Evolutionary conservation across 2,797 vertebrate species (phyloP).

Genomic region (Alectoris magna): DNA sequence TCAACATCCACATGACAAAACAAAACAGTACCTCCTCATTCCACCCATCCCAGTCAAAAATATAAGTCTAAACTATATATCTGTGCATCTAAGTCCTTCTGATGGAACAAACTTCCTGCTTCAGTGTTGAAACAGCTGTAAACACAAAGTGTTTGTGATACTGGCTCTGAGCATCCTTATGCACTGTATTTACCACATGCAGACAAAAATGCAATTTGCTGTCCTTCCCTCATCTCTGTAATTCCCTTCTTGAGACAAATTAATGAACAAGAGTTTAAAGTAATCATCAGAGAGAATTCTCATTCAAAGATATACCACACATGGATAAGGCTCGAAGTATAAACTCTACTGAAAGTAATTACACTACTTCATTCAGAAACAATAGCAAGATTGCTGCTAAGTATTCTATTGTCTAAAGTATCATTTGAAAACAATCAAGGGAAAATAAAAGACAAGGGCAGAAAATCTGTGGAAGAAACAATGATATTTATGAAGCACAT

Average conservation of each 20-base stretch:
- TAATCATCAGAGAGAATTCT: not conserved
- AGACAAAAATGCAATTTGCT: not conserved
- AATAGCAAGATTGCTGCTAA: constrained; percentile 7
- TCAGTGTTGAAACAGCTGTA: not conserved
- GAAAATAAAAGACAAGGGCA: not conserved
- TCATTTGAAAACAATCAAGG: not conserved
- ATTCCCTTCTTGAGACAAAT: not conserved
- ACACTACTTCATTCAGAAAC: not conserved
- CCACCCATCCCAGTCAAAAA: not conserved
- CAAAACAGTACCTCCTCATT: not conserved
- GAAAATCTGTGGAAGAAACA: not conserved
- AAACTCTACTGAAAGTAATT: constrained; percentile 7
- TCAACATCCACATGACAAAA: not conserved
- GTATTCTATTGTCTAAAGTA: constrained; percentile 28
- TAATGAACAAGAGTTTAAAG: not conserved
- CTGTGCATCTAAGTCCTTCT: not conserved
- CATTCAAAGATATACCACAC: not conserved
- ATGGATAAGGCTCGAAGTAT: not conserved
- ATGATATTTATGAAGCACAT: not conserved
- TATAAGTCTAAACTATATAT: not conserved
- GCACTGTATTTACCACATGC: not conserved
- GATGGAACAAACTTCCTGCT: not conserved
- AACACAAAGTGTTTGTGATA: not conserved
- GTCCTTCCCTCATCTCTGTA: not conserved
- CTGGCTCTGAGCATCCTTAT: not conserved